Conservation (phyloP, 2,797 vertebrate species). For the Micromesistius poutassou region DNA sequence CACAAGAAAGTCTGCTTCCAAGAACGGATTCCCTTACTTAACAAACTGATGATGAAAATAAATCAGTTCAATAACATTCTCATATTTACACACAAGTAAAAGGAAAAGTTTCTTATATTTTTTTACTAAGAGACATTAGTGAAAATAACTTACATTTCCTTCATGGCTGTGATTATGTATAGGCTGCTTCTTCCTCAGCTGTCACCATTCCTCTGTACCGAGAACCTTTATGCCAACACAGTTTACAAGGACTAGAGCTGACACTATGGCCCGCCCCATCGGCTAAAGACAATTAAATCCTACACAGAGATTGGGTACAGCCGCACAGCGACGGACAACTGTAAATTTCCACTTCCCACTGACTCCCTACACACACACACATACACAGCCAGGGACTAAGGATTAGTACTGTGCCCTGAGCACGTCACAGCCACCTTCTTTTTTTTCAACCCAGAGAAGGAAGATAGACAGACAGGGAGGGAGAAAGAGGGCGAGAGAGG, state of each 20-base stretch:
- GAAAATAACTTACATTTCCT: slow-evolving; percentile 73
- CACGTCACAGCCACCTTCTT: slow-evolving; percentile 44
- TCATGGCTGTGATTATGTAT: slow-evolving; percentile 69
- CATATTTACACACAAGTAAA: slow-evolving; percentile 7
- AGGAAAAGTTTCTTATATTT: background rate
- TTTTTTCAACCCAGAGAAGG: slow-evolving; percentile 51
- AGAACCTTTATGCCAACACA: slow-evolving; percentile 62
- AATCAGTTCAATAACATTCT: background rate
- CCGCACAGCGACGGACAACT: slow-evolving; percentile 57
- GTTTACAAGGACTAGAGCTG: slow-evolving; percentile 66
- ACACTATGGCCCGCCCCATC: slow-evolving; percentile 65
- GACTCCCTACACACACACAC: slow-evolving; percentile 41
- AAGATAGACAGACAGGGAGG: slow-evolving; percentile 41
- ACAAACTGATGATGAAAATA: background rate
- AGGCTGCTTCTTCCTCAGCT: slow-evolving; percentile 64
- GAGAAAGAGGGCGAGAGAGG: slow-evolving; percentile 38
- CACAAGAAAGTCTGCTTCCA: background rate
- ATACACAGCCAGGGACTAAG: slow-evolving; percentile 26
- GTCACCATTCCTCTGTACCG: slow-evolving; percentile 76
- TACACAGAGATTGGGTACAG: slow-evolving; percentile 65
- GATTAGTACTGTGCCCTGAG: slow-evolving; percentile 26
- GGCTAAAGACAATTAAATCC: slow-evolving; percentile 74
- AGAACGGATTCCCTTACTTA: background rate
- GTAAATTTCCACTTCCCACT: slow-evolving; percentile 75
- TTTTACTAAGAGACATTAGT: slow-evolving; percentile 29